phyloP scores from a whole-genome alignment of 2,797 vertebrate genomes.

The Gymnodraco acuticeps region DNA sequence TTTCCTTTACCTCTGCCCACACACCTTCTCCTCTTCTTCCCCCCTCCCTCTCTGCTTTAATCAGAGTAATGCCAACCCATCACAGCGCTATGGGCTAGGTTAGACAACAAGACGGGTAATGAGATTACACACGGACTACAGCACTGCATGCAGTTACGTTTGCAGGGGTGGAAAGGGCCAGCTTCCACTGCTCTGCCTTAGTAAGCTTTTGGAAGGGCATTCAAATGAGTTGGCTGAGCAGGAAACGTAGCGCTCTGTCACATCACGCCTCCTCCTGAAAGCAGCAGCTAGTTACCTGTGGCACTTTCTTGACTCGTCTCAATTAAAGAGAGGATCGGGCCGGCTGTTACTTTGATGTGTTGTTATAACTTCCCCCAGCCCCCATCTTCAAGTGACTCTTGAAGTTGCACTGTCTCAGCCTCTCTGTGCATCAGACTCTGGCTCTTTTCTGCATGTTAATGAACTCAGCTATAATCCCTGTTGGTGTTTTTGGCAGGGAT shows the following conservation, averaged over 20 bases:
- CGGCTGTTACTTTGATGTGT: slow-evolving; percentile 66
- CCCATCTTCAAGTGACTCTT: slow-evolving; percentile 49
- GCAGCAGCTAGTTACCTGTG: slow-evolving; percentile 57
- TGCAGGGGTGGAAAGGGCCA: slow-evolving; percentile 40
- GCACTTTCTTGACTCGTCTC: slow-evolving; percentile 52
- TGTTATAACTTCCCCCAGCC: slow-evolving; percentile 48
- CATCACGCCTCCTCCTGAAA: slow-evolving; percentile 42
- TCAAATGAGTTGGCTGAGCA: slow-evolving; percentile 63
- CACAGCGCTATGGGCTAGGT: slow-evolving; percentile 54
- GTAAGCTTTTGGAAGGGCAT: slow-evolving; percentile 73
- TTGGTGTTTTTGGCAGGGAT: slow-evolving; percentile 41
- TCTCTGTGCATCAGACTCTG: slow-evolving; percentile 51
- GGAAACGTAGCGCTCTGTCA: slow-evolving; percentile 42
- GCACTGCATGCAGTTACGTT: slow-evolving; percentile 59
- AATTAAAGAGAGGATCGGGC: slow-evolving; percentile 41
- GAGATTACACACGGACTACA: slow-evolving; percentile 71
- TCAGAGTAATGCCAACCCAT: slow-evolving; percentile 78
- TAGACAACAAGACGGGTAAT: slow-evolving; percentile 73
- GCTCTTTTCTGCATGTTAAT: slow-evolving; percentile 66
- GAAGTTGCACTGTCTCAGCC: slow-evolving; percentile 51
- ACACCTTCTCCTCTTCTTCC: slow-evolving; percentile 43
- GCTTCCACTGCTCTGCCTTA: slow-evolving; percentile 62
- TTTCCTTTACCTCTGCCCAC: slow-evolving; percentile 55
- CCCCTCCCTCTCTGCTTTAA: slow-evolving; percentile 68
- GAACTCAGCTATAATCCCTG: slow-evolving; percentile 52